These are phyloP conservation scores for Hyla sarda DNA, from an alignment of 2,113 vertebrate species.

Conservation along the genomic window DNA sequence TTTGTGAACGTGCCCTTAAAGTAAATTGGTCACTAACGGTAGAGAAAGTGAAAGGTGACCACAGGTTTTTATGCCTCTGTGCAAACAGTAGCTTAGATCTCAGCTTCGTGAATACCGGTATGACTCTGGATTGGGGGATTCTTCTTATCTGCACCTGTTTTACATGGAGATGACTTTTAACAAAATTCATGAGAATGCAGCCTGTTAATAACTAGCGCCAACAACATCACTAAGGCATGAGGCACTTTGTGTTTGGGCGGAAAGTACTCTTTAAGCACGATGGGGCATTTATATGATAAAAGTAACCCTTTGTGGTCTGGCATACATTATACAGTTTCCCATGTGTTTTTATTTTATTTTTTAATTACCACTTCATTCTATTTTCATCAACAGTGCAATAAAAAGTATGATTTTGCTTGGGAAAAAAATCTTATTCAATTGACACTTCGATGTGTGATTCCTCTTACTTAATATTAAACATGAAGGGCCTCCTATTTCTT, in stretches of 20 bases:
- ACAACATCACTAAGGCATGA: not conserved
- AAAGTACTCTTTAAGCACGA: not conserved
- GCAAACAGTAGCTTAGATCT: not conserved
- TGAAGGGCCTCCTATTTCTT: not conserved
- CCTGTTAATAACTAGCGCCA: not conserved
- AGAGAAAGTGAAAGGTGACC: not conserved
- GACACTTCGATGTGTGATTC: constrained; percentile 11
- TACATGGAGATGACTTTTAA: not conserved
- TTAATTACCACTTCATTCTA: not conserved
- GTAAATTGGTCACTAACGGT: too few relatives aligned
- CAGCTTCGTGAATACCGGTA: not conserved
- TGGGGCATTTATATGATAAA: not conserved
- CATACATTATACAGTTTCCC: not conserved
- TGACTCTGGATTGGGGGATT: not conserved
- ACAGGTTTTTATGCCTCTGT: not conserved
- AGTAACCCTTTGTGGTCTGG: not conserved
- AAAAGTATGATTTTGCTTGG: constrained; percentile 16
- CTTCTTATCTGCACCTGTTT: not conserved
- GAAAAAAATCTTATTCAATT: not conserved
- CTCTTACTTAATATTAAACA: not conserved
- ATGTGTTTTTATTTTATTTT: not conserved
- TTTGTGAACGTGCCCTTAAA: too few relatives aligned
- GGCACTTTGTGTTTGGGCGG: not conserved
- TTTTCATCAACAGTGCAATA: constrained; percentile 35
- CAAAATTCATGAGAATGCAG: not conserved